Evolutionary conservation across 2,888 invertebrate genomes (phyloP), one percentile per base, ranked within the genome.

Genomic region (Willowsia nigromaculata): DNA sequence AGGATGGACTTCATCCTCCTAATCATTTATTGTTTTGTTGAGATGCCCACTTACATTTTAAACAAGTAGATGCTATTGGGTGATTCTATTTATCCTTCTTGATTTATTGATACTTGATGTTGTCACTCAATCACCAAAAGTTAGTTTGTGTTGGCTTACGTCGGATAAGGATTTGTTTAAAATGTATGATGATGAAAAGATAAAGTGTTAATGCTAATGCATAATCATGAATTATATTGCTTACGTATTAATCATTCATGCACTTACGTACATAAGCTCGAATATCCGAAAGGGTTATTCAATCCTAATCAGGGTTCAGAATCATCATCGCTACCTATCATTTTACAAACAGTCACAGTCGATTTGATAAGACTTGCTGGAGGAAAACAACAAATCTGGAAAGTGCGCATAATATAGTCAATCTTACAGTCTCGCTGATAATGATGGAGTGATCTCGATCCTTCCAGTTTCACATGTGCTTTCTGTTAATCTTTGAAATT

Each of bases 41-140:
- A 43, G 43, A 71, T 25, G 43, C 33, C 18, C 53, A 78, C 53
- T 78, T 53, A 78, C n/a, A 37, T 43, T 71, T 71, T 71, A 43
- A 71, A 43, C 71, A 71, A 43, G 43, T 15, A 43, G 22, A 53
- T 15, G 9, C 30, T 30, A 76, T 53, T 53, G 81, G 40, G 62
- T 62, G 59, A 81, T 81, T 81, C 40, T 59, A 62, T 59, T 62
- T 81, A 81, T 81, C 62, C 81, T 33, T 76, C 76, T 59, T 81
- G 81, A 62, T 62, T 81, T 81, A 81, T 81, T 81, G 81, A 81
- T 81, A 62, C 40, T 81, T 62, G 62, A 53, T 50, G 18, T 76
- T 50, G 76, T 76, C 76, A 53, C 76, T 50, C 76, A 53, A 50
- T 53, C 53, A 50, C 33, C 43, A 25, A 71, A 7, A 11, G 43